A percentile compares a stretch with the other conserved stretches of the same genome.
Evolutionary conservation across 2,888 invertebrate genomes (phyloP).

Genomic region (Poecilobothrus nobilitatus): DNA sequence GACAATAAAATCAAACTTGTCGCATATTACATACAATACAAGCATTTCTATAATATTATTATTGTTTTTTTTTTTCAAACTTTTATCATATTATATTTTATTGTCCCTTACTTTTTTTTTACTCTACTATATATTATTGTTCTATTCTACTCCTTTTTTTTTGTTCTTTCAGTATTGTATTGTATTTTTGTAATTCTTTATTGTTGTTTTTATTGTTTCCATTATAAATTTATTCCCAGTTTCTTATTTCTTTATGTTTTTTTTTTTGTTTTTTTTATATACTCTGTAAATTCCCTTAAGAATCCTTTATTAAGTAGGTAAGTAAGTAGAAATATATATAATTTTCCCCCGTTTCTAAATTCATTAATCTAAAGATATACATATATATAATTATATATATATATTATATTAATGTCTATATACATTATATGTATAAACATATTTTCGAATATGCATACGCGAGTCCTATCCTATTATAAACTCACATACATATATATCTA

Average conservation of each 20-base stretch:
- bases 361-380: too few species aligned
- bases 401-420: too few species aligned
- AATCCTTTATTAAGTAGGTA: background rate
- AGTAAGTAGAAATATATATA: too few species aligned
- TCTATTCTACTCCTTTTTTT: background rate
- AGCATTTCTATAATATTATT: background rate
- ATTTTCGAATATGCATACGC: too few species aligned
- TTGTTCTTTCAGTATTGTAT: background rate
- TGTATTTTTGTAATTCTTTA: too few species aligned
- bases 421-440: too few species aligned
- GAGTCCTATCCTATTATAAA: too few species aligned
- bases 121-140: background rate
- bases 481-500: too few species aligned
- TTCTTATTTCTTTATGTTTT: background rate
- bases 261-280: too few species aligned
- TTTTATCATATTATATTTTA: background rate
- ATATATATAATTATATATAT: too few species aligned
- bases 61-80: background rate
- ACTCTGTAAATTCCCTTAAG: background rate
- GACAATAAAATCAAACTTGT: background rate
- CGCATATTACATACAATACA: background rate
- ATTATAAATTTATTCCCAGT: background rate
- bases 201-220: too few species aligned
- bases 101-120: background rate
- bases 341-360: too few species aligned